Base-by-base conservation (phyloP, 2,797 vertebrate genomes). In the Apogon talboti region DNA sequence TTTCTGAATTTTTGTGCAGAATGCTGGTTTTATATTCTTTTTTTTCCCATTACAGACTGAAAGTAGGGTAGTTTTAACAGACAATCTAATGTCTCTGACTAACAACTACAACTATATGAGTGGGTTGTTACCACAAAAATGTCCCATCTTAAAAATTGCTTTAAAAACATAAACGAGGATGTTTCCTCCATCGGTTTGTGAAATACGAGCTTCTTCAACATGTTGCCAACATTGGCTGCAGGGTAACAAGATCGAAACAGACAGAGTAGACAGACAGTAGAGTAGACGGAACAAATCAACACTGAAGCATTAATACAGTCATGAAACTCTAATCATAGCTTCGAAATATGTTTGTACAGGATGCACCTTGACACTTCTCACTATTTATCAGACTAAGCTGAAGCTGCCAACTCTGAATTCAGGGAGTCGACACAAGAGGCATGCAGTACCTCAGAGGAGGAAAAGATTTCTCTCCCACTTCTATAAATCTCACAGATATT, bases 401-500 rank as follows among this genome's bases (percentile, higher is more conserved):
- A n/a, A 19, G 30, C 71, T 85, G 50, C 63, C 58, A 53, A 68
- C 38, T 35, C 60, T 49, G 28, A 79, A 67, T 65, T 77, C 18
- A 48, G 28, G 19, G 43, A 73, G 70, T 59, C 28, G 52, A 33
- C 33, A 37, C 52, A 59, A 67, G 21, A 73, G 54, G 45, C 68
- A 47, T 14, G 6, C 14, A 59, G 54, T 40, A 51, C 56, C 65
- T 78, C 67, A 40, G 47, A 69, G 53, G 58, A 74, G 78, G 65
- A 76, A 71, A 67, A 42, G 37, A 65, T 50, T 76, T 81, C 40
- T 75, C 72, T 70, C 57, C 62, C 59, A 46, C 77, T 63, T 71
- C 77, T 64, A 84, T 91, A 90, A 91, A 92, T 93, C 89, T 84
- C 42, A 44, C 9, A 41, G 82, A 87, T 91, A 91, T 92, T 91